Base-by-base conservation (phyloP, 2,797 vertebrate species). In the Alosa sapidissima region DNA sequence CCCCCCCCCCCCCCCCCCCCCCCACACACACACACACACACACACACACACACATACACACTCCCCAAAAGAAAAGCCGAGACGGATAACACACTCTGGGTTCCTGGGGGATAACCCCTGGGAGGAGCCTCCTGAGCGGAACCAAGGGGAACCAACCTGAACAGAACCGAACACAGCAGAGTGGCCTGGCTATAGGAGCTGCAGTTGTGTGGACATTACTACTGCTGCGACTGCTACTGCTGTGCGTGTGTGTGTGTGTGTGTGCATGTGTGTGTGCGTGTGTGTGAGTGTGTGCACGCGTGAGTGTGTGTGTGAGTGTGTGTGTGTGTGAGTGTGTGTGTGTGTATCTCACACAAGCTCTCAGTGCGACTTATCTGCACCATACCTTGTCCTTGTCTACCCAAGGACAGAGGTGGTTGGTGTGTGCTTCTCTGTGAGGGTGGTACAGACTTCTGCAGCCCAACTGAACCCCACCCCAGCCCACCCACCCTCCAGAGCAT, bases 101-200 rank as follows among this genome's bases (percentile, higher is more conserved):
- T 13, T 88, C 89, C 84, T 81, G 51, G 5, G 51, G 78, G 54
- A 41, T 48, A 52, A 86, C 60, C 85, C 89, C 84, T 28, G 21
- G 16, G 60, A 65, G 60, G 60, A 65, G 60, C n/a, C 60, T n/a
- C 60, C 60, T 7, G 55, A n/a, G 55, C 6, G 3, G 16, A 58
- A 21, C 19, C 6, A 19, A 21, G 16, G 55, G 2, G 55, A 58
- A 51, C 49, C 8, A 7, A 51, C 16, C 55, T 3, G 19, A 58
- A 5, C 55, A 6, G 55, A 58, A 21, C 3, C 5, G 55, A 21
- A 58, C 55, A 58, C 33, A 72, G 36, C 28, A 72, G 33, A 36
- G 28, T 16, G 65, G 65, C 65, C 65, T 41, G 65, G 33, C 3
- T 72, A 14, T 14, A 72, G 65, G 24, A 65, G 24, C 62, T 65